phyloP scores from a whole-genome alignment of 2,113 vertebrate genomes.

The Percopsis transmontana region DNA sequence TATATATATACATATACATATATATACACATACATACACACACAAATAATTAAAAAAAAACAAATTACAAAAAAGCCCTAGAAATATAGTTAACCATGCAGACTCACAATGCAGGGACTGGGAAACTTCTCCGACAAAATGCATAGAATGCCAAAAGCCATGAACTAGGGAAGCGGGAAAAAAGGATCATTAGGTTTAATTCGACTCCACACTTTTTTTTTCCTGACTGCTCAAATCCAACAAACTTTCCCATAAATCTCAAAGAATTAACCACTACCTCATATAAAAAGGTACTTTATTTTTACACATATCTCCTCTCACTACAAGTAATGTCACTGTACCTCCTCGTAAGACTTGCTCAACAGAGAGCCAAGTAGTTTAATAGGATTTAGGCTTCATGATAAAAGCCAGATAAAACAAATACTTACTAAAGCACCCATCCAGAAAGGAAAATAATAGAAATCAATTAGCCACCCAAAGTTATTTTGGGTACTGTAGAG shows the following conservation, averaged over 20 bases:
- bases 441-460: not conserved
- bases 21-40: not conserved
- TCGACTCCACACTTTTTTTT: not conserved
- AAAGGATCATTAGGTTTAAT: not conserved
- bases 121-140: conserved; percentile 67
- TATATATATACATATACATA: not conserved
- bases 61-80: not conserved
- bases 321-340: too few relatives aligned
- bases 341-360: too few relatives aligned
- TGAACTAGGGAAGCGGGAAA: conserved; percentile 48
- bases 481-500: fast-evolving
- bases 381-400: not conserved
- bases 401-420: not conserved
- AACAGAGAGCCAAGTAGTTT: not conserved
- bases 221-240: too few relatives aligned
- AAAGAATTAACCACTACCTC: too few relatives aligned
- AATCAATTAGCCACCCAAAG: fast-evolving
- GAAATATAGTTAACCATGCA: not conserved
- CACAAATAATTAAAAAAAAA: not conserved
- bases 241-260: too few relatives aligned
- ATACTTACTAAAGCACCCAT: conserved; percentile 61
- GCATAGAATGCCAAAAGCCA: conserved; percentile 52
- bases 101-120: conserved; percentile 71
- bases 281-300: not conserved
- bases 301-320: too few relatives aligned